These are phyloP conservation scores for Sandelia bainsii DNA, from an alignment of 2,797 vertebrate species.

Conservation along the genomic window DNA sequence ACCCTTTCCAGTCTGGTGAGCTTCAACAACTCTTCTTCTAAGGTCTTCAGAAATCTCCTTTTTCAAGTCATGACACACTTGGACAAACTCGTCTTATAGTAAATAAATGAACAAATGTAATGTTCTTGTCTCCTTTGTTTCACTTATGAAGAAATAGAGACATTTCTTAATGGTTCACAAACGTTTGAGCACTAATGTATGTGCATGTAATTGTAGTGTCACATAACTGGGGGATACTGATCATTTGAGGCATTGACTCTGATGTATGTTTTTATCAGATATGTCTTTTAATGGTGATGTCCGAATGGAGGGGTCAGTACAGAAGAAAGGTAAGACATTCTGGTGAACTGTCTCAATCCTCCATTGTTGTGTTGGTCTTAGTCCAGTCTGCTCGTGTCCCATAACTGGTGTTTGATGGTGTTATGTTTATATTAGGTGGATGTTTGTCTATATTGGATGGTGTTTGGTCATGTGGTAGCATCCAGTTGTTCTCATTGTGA, in stretches of 20 bases:
- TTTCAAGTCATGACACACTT: too few species aligned
- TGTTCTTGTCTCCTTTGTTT: too few species aligned
- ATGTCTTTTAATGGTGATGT: constrained; percentile 77
- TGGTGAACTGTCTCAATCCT: not conserved
- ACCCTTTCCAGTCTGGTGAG: too few species aligned
- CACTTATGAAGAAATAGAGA: too few species aligned
- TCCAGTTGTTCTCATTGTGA: constrained; percentile 1
- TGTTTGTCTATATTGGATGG: not conserved
- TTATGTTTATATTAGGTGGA: not conserved
- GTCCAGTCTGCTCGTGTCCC: not conserved
- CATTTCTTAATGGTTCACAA: too few species aligned
- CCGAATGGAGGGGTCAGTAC: constrained; percentile 66
- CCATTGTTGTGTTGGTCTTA: not conserved
- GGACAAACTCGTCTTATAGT: too few species aligned
- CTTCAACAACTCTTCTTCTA: too few species aligned
- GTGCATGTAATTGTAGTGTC: not conserved
- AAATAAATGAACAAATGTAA: too few species aligned
- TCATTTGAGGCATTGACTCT: not conserved
- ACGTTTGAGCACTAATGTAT: too few species aligned
- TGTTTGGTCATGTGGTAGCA: constrained; percentile 2
- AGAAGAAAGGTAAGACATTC: constrained; percentile 71
- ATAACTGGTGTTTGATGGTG: not conserved
- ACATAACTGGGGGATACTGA: not conserved
- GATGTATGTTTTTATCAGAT: constrained; percentile 70
- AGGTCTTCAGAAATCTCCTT: too few species aligned